phyloP scores from a whole-genome alignment of 2,888 invertebrate genomes.

The Clistopyga incitator region DNA sequence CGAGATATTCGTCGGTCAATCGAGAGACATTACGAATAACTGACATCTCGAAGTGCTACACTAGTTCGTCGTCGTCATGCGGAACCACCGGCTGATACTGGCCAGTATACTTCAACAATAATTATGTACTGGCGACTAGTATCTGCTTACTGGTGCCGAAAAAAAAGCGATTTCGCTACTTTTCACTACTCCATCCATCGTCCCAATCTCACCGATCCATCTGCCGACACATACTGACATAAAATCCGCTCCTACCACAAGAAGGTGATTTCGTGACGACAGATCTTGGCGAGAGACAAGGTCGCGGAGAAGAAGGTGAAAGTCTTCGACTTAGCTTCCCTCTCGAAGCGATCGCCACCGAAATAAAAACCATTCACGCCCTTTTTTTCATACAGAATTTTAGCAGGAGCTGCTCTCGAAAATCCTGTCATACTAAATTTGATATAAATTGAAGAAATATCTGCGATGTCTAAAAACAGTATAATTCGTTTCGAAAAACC shows the following conservation, averaged over 20 bases:
- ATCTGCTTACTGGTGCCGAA: not conserved
- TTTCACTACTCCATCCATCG: not conserved
- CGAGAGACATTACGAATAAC: not conserved
- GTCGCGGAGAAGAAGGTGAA: conserved; percentile 18
- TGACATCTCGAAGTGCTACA: not conserved
- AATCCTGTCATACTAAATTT: no score
- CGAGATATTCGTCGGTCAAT: not conserved
- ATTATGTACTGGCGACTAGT: not conserved
- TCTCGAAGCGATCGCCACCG: not conserved
- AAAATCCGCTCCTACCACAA: not conserved
- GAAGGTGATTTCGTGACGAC: not conserved
- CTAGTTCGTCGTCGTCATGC: not conserved
- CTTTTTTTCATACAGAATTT: no score
- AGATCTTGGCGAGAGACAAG: conserved; percentile 1
- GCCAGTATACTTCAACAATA: not conserved
- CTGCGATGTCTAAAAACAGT: no score
- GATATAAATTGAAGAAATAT: no score
- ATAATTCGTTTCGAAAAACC: no score
- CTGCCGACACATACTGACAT: not conserved
- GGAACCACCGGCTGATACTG: not conserved
- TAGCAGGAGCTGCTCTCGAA: no score
- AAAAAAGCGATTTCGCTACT: not conserved
- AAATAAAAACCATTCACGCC: not conserved
- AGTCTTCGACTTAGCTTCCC: conserved; percentile 14
- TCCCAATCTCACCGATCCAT: not conserved